Evolutionary conservation across 2,888 invertebrate species (phyloP).

Genomic region (Pandemis heparana): DNA sequence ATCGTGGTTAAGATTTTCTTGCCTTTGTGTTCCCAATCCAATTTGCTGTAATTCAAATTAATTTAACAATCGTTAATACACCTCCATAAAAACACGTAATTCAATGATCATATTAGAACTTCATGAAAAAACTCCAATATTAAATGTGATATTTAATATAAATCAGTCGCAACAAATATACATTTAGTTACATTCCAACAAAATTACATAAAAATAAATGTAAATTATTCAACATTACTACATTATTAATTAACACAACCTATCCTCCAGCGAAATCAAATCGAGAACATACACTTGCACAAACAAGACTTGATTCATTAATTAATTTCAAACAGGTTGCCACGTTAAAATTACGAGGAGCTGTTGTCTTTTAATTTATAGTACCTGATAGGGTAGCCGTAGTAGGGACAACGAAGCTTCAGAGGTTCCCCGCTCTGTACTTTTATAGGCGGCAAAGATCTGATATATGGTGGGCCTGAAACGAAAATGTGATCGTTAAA

Average conservation of each 20-base stretch:
- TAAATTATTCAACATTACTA: not conserved
- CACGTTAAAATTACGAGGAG: conserved; percentile 6
- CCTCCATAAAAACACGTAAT: too few species aligned
- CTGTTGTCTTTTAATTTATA: conserved; percentile 35
- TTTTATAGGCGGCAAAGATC: conserved; percentile 90
- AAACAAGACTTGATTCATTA: not conserved
- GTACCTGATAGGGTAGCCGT: conserved; percentile 92
- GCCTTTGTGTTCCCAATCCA: conserved; percentile 82
- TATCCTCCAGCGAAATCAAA: not conserved
- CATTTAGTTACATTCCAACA: not conserved
- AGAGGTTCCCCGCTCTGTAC: conserved; percentile 92
- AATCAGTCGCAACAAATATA: not conserved
- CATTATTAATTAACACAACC: not conserved
- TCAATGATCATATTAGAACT: not conserved
- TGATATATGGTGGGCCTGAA: conserved; percentile 90
- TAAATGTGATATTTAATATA: too few species aligned
- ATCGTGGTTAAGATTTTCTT: conserved; percentile 69
- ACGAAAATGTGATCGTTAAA: conserved; percentile 45
- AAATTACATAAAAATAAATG: not conserved
- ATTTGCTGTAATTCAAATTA: conserved; percentile 59
- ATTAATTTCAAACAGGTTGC: conserved; percentile 19
- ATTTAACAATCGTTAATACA: too few species aligned
- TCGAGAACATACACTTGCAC: not conserved
- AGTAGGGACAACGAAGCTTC: conserved; percentile 92
- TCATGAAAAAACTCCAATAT: not conserved